These are phyloP conservation scores for Agapornis canus DNA, from an alignment of 2,797 vertebrate species.

Conservation along the genomic window DNA sequence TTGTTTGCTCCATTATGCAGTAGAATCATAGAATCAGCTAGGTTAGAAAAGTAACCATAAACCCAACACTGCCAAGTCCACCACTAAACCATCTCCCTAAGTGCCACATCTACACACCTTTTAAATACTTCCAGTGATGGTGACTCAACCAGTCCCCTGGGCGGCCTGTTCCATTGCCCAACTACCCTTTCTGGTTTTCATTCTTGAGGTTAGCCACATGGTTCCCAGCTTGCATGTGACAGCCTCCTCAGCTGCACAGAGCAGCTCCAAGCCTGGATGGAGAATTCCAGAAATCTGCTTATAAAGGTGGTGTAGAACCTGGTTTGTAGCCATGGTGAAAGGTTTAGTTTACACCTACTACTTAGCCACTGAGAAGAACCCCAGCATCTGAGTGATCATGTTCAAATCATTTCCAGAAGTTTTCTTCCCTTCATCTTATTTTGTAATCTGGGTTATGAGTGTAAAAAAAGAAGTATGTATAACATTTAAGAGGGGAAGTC, in stretches of 20 bases:
- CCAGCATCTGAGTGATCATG: neutral
- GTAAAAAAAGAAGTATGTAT: neutral
- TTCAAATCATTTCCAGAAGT: neutral
- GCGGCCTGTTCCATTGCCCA: neutral
- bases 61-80: neutral
- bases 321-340: neutral
- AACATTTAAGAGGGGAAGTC: neutral
- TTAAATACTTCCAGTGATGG: neutral
- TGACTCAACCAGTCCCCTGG: neutral
- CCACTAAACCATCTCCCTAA: neutral
- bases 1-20: neutral
- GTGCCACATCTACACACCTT: neutral
- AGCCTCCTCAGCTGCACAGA: neutral
- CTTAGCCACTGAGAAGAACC: neutral
- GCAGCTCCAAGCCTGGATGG: neutral
- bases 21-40: neutral
- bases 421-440: neutral
- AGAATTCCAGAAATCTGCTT: neutral
- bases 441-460: neutral
- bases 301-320: neutral
- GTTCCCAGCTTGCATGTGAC: neutral
- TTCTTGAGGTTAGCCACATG: neutral
- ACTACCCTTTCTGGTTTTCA: neutral
- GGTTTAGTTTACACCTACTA: neutral
- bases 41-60: neutral